Percentiles rank a stretch among this genome's conserved stretches.
phyloP scores from a whole-genome alignment of 2,797 vertebrate genomes.

The Helostoma temminkii region DNA sequence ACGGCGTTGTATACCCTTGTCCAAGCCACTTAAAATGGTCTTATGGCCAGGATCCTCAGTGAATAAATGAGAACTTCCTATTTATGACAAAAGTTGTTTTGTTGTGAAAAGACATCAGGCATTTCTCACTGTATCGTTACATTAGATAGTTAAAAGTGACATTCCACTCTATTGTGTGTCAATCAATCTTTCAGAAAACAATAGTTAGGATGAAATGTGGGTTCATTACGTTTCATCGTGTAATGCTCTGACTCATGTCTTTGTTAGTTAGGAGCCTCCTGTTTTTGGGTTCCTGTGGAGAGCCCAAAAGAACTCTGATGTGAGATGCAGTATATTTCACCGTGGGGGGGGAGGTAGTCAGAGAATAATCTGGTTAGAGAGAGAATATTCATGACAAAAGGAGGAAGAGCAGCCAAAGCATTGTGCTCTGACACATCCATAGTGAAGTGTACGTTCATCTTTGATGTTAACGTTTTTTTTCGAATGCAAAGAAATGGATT shows the following conservation, averaged over 20 bases:
- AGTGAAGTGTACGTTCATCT: constrained; percentile 60
- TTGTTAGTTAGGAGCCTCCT: constrained; percentile 51
- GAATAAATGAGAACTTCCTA: constrained; percentile 26
- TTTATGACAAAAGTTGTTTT: constrained; percentile 43
- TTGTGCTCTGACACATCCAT: constrained; percentile 53
- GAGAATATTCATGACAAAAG: constrained; percentile 66
- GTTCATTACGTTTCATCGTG: constrained; percentile 56
- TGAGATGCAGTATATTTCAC: constrained; percentile 61
- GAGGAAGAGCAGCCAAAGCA: constrained; percentile 61
- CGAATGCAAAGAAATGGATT: constrained; percentile 63
- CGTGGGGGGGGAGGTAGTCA: constrained; percentile 60
- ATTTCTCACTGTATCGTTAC: constrained; percentile 33
- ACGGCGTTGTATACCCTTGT: constrained; percentile 1
- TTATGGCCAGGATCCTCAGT: constrained; percentile 3
- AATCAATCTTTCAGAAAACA: constrained; percentile 59
- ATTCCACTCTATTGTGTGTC: constrained; percentile 46
- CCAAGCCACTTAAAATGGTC: constrained; percentile 25
- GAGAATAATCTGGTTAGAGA: constrained; percentile 71
- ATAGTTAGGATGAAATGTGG: constrained; percentile 48
- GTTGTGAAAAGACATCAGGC: constrained; percentile 46
- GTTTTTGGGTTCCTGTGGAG: constrained; percentile 41
- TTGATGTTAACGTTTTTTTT: constrained; percentile 65
- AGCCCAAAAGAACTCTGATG: constrained; percentile 46
- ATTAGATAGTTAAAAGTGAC: constrained; percentile 41
- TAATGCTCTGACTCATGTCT: constrained; percentile 49